phyloP scores from a whole-genome alignment of 2,113 vertebrate species.

The Boulengeromyrus knoepffleri region DNA sequence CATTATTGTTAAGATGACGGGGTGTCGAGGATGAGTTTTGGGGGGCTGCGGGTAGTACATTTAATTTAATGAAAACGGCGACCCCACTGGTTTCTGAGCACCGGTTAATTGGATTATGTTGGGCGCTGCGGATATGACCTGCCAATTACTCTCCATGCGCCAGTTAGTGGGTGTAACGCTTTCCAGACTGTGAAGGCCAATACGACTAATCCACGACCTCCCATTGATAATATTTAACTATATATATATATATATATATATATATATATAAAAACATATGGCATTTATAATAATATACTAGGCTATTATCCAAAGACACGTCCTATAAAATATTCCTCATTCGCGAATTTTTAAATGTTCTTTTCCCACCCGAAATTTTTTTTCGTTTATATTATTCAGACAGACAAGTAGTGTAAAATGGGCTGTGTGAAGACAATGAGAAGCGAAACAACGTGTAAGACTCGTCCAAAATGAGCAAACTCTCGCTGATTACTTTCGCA shows the following conservation, averaged over 20 bases:
- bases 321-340: not conserved
- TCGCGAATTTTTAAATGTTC: not conserved
- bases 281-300: not conserved
- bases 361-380: not conserved
- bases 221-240: not conserved
- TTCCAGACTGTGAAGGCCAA: conserved; percentile 7
- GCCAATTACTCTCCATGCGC: conserved; percentile 37
- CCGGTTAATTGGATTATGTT: conserved; percentile 56
- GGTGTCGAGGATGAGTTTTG: conserved; percentile 23
- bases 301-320: not conserved
- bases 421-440: not conserved
- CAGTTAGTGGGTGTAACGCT: conserved; percentile 36
- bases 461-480: not conserved
- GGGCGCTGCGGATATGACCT: conserved; percentile 36
- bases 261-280: not conserved
- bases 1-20: conserved; percentile 27
- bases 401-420: not conserved
- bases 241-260: not conserved
- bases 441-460: not conserved
- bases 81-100: conserved; percentile 26
- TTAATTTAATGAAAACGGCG: conserved; percentile 37
- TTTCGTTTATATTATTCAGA: not conserved
- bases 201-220: not conserved
- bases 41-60: conserved; percentile 21
- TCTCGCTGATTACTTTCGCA: not conserved